Percentiles rank a stretch among this genome's conserved stretches.
Evolutionary conservation across 2,113 vertebrate genomes (phyloP).

Genomic region (Recurvirostra avosetta): DNA sequence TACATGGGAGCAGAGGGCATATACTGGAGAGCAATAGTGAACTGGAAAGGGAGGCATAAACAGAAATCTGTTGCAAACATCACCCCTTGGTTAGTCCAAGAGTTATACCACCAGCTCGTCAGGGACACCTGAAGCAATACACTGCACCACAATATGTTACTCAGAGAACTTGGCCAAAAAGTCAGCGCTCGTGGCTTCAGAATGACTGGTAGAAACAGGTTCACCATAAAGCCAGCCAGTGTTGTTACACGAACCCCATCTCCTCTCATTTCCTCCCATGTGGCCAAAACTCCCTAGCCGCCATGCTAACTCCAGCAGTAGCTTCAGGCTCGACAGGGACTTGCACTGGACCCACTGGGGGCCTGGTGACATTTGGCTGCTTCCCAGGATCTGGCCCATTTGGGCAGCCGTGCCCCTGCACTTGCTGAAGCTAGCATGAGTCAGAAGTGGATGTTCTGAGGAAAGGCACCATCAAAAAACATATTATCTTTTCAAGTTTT

Average conservation of each 20-base stretch:
- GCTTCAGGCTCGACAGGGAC: background rate
- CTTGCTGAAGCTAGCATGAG: too few relatives aligned
- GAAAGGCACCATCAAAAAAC: background rate
- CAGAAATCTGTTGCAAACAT: background rate
- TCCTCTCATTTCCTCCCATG: background rate
- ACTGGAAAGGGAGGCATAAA: background rate
- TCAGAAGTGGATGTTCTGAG: background rate
- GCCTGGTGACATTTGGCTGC: background rate
- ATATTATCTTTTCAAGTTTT: background rate
- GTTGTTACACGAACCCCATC: background rate
- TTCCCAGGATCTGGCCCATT: background rate
- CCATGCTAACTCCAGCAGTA: background rate
- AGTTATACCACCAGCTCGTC: background rate
- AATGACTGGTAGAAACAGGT: background rate
- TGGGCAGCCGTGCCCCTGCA: background rate
- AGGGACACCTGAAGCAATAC: background rate
- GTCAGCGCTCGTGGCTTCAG: fast-evolving
- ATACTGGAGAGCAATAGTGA: background rate
- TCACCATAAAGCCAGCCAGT: background rate
- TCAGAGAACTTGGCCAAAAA: background rate
- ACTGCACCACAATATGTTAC: fast-evolving
- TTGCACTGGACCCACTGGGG: background rate
- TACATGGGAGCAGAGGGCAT: background rate
- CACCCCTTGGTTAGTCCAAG: too few relatives aligned
- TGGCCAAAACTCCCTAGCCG: background rate